Conservation (phyloP, 2,888 invertebrate genomes). For the Lepidocyrtoides sp. region DNA sequence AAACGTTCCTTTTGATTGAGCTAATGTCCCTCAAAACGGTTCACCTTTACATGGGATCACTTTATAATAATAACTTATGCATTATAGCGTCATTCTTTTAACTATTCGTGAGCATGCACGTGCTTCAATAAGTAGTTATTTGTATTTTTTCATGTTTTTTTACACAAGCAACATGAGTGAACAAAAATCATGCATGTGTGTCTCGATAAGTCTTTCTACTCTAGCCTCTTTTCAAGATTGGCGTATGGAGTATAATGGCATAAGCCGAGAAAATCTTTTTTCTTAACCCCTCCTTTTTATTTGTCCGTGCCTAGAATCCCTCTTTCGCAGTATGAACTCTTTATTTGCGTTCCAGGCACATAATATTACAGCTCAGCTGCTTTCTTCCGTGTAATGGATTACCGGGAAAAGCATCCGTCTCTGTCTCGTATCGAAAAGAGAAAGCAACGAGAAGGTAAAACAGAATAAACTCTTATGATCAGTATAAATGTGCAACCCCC, state of each 20-base stretch:
- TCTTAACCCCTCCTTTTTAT: constrained; percentile 10
- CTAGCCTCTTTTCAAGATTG: background rate
- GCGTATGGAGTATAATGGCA: background rate
- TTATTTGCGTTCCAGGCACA: constrained; percentile 72
- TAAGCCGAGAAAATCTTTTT: constrained; percentile 53
- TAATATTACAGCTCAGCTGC: constrained; percentile 66
- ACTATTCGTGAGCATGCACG: background rate
- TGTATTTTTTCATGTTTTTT: background rate
- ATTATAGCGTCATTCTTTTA: too few species aligned
- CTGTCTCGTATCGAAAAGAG: constrained; percentile 52
- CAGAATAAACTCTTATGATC: constrained; percentile 29
- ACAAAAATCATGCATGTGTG: background rate
- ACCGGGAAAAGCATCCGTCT: constrained; percentile 72
- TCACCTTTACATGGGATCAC: too few species aligned
- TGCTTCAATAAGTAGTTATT: background rate
- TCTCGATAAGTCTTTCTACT: background rate
- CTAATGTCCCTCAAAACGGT: too few species aligned
- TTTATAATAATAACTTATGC: too few species aligned
- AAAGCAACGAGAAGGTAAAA: background rate
- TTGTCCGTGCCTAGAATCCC: constrained; percentile 5
- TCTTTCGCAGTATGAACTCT: constrained; percentile 11
- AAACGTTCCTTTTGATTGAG: too few species aligned
- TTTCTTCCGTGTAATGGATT: constrained; percentile 66
- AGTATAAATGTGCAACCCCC: constrained; percentile 21
- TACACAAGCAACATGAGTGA: background rate